Percentiles rank a stretch among this genome's conserved stretches.
Evolutionary conservation across 2,797 vertebrate genomes (phyloP).

Genomic region (Gymnocypris eckloni): DNA sequence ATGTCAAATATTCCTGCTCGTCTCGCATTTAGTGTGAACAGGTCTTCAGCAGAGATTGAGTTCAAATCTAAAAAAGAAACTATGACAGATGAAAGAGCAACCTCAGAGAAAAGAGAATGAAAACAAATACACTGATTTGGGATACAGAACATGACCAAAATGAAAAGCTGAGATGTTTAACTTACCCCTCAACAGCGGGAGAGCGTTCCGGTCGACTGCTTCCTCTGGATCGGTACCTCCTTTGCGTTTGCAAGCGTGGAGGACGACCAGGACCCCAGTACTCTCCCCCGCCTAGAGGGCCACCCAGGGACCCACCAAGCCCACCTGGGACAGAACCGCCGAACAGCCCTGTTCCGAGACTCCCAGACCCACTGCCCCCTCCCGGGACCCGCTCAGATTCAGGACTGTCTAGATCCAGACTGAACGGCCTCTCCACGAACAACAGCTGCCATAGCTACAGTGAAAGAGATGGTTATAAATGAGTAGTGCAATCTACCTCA

Average conservation of each 20-base stretch:
- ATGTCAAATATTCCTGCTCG: not conserved
- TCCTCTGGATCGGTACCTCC: conserved; percentile 87
- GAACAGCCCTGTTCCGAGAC: conserved; percentile 66
- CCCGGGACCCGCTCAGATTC: conserved; percentile 86
- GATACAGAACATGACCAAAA: not conserved
- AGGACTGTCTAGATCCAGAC: conserved; percentile 83
- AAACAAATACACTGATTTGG: not conserved
- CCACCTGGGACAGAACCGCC: conserved; percentile 69
- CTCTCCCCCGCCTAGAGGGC: conserved; percentile 77
- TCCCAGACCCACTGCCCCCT: conserved; percentile 40
- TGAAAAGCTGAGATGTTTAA: not conserved
- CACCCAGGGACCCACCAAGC: conserved; percentile 73
- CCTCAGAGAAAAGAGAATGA: conserved; percentile 8
- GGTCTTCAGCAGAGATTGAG: not conserved
- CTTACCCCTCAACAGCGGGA: conserved; percentile 92
- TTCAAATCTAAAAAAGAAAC: not conserved
- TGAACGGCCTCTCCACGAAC: conserved; percentile 84
- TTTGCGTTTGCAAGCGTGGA: conserved; percentile 84
- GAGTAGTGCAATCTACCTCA: not conserved
- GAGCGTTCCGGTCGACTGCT: conserved; percentile 91
- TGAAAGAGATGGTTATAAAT: not conserved
- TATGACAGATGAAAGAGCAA: not conserved
- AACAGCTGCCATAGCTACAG: conserved; percentile 88
- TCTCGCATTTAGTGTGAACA: not conserved
- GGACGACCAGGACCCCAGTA: conserved; percentile 88